These are phyloP conservation scores for Electrona antarctica DNA, from an alignment of 2,113 vertebrate species.

Conservation along the genomic window DNA sequence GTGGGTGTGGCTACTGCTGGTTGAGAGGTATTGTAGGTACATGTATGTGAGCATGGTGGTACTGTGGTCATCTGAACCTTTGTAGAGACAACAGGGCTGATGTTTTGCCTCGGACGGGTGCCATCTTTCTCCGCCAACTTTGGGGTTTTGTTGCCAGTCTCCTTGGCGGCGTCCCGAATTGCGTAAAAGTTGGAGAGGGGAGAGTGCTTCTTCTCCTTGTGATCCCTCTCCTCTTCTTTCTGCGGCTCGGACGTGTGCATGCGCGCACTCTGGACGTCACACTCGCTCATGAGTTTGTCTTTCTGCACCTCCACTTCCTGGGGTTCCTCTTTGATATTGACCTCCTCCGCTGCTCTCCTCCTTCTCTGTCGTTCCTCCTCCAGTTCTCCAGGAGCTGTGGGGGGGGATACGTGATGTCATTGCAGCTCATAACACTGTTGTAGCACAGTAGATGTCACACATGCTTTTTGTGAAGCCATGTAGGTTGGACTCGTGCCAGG, in stretches of 20 bases:
- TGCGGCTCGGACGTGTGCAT: slow-evolving; percentile 48
- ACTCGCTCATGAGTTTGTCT: slow-evolving; percentile 67
- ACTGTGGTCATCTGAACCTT: slow-evolving; percentile 58
- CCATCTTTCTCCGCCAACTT: slow-evolving; percentile 83
- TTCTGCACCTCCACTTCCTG: slow-evolving; percentile 84
- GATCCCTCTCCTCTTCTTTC: slow-evolving; percentile 52
- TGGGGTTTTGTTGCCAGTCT: slow-evolving; percentile 75
- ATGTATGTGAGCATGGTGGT: slow-evolving; percentile 65
- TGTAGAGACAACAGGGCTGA: slow-evolving; percentile 73
- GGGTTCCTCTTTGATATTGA: slow-evolving; percentile 91
- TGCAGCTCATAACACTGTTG: slow-evolving; percentile 2
- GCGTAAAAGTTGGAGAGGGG: slow-evolving; percentile 86
- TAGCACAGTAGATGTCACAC: not conserved
- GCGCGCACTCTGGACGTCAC: slow-evolving; percentile 39
- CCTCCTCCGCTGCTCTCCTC: slow-evolving; percentile 81
- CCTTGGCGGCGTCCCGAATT: slow-evolving; percentile 70
- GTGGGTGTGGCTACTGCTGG: slow-evolving; percentile 72
- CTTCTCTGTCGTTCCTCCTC: slow-evolving; percentile 92
- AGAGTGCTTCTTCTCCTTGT: slow-evolving; percentile 68
- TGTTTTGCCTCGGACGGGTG: slow-evolving; percentile 75
- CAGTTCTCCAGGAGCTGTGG: slow-evolving; percentile 89
- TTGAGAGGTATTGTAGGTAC: slow-evolving; percentile 77
- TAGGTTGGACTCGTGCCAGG: slow-evolving; percentile 4
- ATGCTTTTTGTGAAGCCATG: not conserved
- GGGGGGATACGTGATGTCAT: not conserved